Conservation (phyloP, 1,140 invertebrate species). For the Caenorhabditis inopinata region DNA sequence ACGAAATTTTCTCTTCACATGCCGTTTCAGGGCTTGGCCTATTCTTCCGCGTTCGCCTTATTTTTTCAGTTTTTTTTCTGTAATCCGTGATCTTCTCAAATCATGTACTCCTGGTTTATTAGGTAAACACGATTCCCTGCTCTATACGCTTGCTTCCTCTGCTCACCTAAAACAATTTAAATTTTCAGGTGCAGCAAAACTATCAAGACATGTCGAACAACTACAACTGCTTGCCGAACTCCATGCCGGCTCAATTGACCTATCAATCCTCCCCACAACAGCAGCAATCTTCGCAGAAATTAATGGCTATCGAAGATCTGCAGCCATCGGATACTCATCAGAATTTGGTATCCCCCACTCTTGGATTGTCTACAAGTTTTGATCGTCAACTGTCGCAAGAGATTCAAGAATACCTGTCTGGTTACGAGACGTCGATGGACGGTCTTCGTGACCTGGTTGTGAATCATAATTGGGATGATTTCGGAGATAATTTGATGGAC, state of each 20-base stretch:
- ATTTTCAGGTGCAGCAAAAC: neutral
- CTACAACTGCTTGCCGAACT: neutral
- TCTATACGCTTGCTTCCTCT: too few relatives aligned
- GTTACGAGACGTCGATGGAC: constrained; percentile 23
- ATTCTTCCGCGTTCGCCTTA: too few relatives aligned
- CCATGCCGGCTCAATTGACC: neutral
- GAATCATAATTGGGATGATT: constrained; percentile 27
- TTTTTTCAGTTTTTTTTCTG: too few relatives aligned
- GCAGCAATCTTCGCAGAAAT: neutral
- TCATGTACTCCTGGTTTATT: too few relatives aligned
- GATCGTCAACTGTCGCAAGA: constrained; percentile 39
- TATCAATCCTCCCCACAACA: neutral
- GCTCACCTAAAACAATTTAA: too few relatives aligned
- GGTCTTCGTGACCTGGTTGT: constrained; percentile 16
- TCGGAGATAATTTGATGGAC: neutral
- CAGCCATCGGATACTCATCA: neutral
- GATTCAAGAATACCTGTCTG: constrained; percentile 39
- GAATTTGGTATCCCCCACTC: neutral
- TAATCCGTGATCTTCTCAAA: too few relatives aligned
- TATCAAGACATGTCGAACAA: neutral
- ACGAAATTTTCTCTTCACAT: too few relatives aligned
- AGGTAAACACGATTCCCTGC: too few relatives aligned
- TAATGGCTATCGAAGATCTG: neutral
- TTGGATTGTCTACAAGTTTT: neutral
- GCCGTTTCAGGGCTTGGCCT: too few relatives aligned